Evolutionary conservation across 2,888 invertebrate genomes (phyloP), one percentile per base, ranked within the genome.

Genomic region (Pseudococcus jackbeardsleyi): DNA sequence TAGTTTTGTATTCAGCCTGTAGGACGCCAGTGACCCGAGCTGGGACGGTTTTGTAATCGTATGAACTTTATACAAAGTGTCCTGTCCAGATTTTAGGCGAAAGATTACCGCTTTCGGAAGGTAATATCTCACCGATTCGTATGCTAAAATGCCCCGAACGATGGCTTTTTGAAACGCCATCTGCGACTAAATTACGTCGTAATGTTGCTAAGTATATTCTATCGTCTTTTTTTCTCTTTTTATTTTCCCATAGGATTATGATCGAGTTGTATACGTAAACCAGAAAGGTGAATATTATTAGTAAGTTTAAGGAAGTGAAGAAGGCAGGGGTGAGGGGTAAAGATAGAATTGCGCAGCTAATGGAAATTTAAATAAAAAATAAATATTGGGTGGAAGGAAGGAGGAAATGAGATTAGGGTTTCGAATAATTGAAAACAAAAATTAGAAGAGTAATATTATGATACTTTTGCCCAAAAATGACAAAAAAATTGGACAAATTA

Each of bases 201-300:
- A 26, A 15, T 72, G 12, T 26, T 22, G 12, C 17, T 72, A 17
- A 11, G 17, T 19, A 17, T 33, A 72, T 33, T 33, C 26, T 68
- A 68, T 4, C 68, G 7, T 12, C 4, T 33, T 72, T 72, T 72
- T 33, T 72, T 17, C 22, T 8, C n/a, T n/a, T n/a, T 8, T 59
- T 9, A 33, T 17, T 72, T 72, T 72, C 72, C 72, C 72, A 72
- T 72, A 72, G 72, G 72, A 72, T 72, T 72, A 72, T 72, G 72
- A 72, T 17, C 33, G 7, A 4, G 72, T 72, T 68, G n/a, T n/a
- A 33, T 33, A 26, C 26, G 26, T 26, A 26, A 72, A 72, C 72
- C 72, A 33, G 33, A 72, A 72, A 72, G 33, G 72, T 33, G 72
- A 72, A 64, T 64, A 64, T 64, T 64, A 64, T 64, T 22, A 64